Conservation (phyloP, 2,888 invertebrate genomes). For the Sminthurides aquaticus region DNA sequence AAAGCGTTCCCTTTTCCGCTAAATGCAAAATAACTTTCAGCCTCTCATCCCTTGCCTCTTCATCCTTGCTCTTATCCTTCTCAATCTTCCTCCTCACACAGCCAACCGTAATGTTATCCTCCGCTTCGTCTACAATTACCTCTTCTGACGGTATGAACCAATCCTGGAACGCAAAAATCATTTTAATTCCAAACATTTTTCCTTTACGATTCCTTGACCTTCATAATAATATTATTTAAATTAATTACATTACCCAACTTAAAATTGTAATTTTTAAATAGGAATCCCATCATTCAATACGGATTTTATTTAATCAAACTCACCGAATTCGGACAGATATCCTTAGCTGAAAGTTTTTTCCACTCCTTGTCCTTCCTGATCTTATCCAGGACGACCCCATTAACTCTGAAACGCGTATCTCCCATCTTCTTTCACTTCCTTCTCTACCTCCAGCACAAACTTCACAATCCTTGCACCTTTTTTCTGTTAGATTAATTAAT, state of each 20-base stretch:
- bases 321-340: slow-evolving; percentile 2
- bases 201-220: not conserved
- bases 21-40: not conserved
- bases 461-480: too few species aligned
- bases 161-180: slow-evolving; percentile 1
- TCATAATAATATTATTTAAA: too few species aligned
- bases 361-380: slow-evolving; percentile 8
- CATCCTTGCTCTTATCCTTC: not conserved
- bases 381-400: not conserved
- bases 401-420: not conserved
- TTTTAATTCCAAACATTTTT: not conserved
- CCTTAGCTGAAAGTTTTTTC: not conserved
- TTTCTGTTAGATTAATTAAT: too few species aligned
- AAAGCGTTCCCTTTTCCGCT: too few species aligned
- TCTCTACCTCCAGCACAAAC: too few species aligned
- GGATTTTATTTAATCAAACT: too few species aligned
- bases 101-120: slow-evolving; percentile 1
- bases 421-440: too few species aligned
- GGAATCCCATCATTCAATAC: too few species aligned
- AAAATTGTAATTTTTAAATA: too few species aligned
- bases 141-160: not conserved
- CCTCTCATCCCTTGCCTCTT: not conserved
- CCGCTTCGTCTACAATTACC: not conserved
- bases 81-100: slow-evolving; percentile 1
- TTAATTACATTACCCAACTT: too few species aligned